Evolutionary conservation across 1,140 invertebrate genomes (phyloP).

Genomic region (Phthorimaea operculella): DNA sequence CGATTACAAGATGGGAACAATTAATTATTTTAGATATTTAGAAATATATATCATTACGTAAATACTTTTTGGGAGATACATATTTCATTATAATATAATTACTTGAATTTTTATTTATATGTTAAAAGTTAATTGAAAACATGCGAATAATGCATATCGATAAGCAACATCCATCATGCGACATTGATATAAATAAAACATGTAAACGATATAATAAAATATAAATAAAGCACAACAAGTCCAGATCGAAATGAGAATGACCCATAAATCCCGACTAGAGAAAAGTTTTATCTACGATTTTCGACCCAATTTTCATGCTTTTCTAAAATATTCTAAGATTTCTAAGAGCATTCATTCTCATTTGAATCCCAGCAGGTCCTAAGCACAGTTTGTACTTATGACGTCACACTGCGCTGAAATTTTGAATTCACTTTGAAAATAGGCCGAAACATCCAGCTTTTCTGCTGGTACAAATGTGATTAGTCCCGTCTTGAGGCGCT

Average conservation of each 20-base stretch:
- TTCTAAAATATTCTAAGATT: neutral
- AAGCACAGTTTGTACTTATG: conserved; percentile 30
- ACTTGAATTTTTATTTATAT: conserved; percentile 13
- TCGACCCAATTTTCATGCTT: neutral
- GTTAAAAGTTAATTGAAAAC: conserved; percentile 22
- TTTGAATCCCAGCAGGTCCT: conserved; percentile 53
- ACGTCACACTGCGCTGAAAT: neutral
- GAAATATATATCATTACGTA: neutral
- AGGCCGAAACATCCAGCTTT: neutral
- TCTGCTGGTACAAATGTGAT: conserved; percentile 10
- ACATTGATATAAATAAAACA: conserved; percentile 42
- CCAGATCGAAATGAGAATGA: conserved; percentile 63
- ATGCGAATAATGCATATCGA: conserved; percentile 51
- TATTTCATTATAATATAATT: conserved; percentile 9
- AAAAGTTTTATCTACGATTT: neutral
- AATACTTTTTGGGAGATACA: conserved; percentile 4
- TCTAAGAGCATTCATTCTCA: conserved; percentile 48
- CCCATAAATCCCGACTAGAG: conserved; percentile 14
- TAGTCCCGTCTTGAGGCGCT: conserved; percentile 11
- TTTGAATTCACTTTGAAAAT: neutral
- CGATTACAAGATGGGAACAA: no score
- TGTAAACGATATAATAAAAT: conserved; percentile 27
- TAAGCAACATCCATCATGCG: conserved; percentile 63
- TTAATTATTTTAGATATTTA: no score
- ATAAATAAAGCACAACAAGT: conserved; percentile 28